Base-by-base conservation (phyloP, 2,888 invertebrate species). In the Octonoba sinensis region DNA sequence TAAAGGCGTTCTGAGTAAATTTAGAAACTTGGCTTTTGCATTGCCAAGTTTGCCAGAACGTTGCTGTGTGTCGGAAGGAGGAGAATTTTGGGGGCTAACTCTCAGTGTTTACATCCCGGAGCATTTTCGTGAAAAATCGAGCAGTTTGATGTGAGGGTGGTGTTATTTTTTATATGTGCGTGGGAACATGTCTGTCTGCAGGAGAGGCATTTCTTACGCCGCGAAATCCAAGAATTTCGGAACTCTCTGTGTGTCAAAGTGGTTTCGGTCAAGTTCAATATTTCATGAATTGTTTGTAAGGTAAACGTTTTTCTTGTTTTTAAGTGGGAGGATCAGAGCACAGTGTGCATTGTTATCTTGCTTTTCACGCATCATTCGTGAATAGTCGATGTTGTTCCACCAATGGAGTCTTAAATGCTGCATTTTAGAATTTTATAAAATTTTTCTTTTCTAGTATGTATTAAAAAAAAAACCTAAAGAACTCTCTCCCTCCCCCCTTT, bases 21-120 rank as follows among this genome's bases (percentile, higher is more conserved):
- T 54, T 79, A 79, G 79, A 79, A 79, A 73, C 71, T 59, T 65
- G 54, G 65, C 66, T 72, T 65, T 64, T 59, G 36, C 72, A 46
- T 67, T 79, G 79, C 79, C 79, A 79, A 79, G 73, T 79, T 79
- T 79, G 62, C 73, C 36, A 18, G 67, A 46, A 69, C 73, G 47
- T 20, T 49, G 1, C 46, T 3, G 56, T 56, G 20, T 22, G 65
- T 54, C 72, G 20, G 69, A 20, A 22, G n/a, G 15, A 20, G 62
- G 47, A 36, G 51, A 22, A 24, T 20, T 20, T 15, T 3, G 22
- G 57, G 22, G 22, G 57, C 57, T 57, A 15, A 15, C 8, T 24
- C 20, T 15, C 18, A 12, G 18, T 57, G 57, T 57, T 57, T 57
- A 22, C 22, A 20, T 57, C 4, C 60, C 16, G 13, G 15, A 16